A percentile compares a stretch with the other conserved stretches of the same genome.
phyloP scores from a whole-genome alignment of 2,888 invertebrate genomes.

The Quadroppia sp. region DNA sequence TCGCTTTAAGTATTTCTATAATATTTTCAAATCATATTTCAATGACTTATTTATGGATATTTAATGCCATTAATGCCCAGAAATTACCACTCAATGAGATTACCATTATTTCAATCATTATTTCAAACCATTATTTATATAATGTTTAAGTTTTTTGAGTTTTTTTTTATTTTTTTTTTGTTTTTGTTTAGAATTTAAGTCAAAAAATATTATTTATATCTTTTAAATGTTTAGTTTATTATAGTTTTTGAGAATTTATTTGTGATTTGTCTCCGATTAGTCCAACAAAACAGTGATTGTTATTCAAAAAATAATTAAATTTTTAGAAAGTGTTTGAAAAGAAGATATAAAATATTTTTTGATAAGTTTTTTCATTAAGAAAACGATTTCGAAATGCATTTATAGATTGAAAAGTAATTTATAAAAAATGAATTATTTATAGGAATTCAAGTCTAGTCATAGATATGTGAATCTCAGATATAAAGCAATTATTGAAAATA shows the following conservation, averaged over 20 bases:
- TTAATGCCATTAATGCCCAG: not conserved
- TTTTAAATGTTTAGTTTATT: too few species aligned
- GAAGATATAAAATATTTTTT: not conserved
- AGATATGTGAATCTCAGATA: slow-evolving; percentile 18
- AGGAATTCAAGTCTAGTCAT: slow-evolving; percentile 3
- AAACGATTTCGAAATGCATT: not conserved
- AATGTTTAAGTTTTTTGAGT: not conserved
- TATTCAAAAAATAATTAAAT: too few species aligned
- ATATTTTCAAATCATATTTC: not conserved
- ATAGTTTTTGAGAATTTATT: not conserved
- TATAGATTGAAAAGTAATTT: not conserved
- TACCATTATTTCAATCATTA: not conserved
- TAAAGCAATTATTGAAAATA: too few species aligned
- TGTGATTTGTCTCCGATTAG: not conserved
- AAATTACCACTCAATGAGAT: not conserved
- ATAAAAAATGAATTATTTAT: not conserved
- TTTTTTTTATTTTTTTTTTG: too few species aligned
- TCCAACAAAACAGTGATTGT: not conserved
- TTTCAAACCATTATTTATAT: not conserved
- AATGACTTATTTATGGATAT: not conserved
- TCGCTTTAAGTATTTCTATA: not conserved
- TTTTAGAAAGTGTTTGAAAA: not conserved
- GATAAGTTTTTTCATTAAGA: not conserved
- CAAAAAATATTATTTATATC: too few species aligned
- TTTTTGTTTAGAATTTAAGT: too few species aligned